phyloP scores from a whole-genome alignment of 1,140 invertebrate species.

The Zaprionus camerounensis region DNA sequence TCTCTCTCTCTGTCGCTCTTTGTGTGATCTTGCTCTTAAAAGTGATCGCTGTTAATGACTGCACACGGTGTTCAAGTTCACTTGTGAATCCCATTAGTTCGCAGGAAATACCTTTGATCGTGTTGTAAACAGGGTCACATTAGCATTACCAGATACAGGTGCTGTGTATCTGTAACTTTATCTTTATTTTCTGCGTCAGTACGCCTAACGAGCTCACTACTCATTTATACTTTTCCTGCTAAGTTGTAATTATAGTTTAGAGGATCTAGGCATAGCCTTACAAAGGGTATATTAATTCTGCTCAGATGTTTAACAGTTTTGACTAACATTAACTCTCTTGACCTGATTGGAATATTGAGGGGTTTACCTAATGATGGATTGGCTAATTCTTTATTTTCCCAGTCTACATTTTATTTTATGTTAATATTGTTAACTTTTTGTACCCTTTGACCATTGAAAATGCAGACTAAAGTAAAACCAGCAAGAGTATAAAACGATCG shows the following conservation, averaged over 20 bases:
- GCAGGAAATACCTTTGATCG: constrained; percentile 24
- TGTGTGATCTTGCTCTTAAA: constrained; percentile 5
- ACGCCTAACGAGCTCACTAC: constrained; percentile 5
- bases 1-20: constrained; percentile 17
- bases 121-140: constrained; percentile 24
- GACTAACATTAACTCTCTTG: too few species aligned
- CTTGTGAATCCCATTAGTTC: constrained; percentile 37
- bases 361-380: too few species aligned
- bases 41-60: neutral
- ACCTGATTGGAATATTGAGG: too few species aligned
- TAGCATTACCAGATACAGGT: constrained; percentile 1
- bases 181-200: constrained; percentile 21
- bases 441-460: too few species aligned
- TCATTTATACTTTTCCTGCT: constrained; percentile 17
- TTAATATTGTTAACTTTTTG: too few species aligned
- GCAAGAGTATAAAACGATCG: neutral
- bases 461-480: too few species aligned
- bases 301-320: neutral
- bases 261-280: neutral
- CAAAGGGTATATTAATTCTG: neutral
- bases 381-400: too few species aligned
- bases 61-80: constrained; percentile 18
- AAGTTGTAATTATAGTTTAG: constrained; percentile 31
- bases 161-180: neutral
- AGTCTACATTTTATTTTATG: too few species aligned